A percentile compares a stretch with the other conserved stretches of the same genome.
phyloP scores from a whole-genome alignment of 2,797 vertebrate genomes.

The Enteromius argenteus region DNA sequence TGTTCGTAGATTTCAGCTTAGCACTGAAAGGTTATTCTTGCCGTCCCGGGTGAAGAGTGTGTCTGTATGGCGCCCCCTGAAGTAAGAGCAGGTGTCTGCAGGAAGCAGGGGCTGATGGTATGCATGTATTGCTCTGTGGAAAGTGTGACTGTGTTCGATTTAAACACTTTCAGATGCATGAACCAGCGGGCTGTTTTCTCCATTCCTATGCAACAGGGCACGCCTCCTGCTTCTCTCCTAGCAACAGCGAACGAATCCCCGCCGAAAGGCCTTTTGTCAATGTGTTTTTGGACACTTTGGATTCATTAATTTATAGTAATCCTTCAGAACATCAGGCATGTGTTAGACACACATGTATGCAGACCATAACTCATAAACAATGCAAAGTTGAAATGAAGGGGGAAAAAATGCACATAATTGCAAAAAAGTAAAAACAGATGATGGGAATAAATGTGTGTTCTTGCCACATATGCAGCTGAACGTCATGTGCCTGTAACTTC shows the following conservation, averaged over 20 bases:
- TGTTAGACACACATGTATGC: slow-evolving; percentile 49
- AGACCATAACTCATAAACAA: slow-evolving; percentile 55
- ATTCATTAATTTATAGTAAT: slow-evolving; percentile 51
- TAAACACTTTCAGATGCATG: slow-evolving; percentile 82
- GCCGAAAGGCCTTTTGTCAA: background rate
- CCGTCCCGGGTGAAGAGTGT: background rate
- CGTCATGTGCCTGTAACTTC: background rate
- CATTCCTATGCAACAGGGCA: slow-evolving; percentile 69
- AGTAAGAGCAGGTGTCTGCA: slow-evolving; percentile 6
- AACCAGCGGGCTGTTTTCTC: slow-evolving; percentile 77
- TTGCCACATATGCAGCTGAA: slow-evolving; percentile 29
- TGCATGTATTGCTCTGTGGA: slow-evolving; percentile 78
- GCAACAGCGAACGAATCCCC: slow-evolving; percentile 19
- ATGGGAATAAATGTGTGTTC: slow-evolving; percentile 35
- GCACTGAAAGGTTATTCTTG: background rate
- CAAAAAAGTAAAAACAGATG: slow-evolving; percentile 51
- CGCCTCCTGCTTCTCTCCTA: slow-evolving; percentile 18
- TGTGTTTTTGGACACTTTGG: slow-evolving; percentile 47
- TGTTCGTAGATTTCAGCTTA: background rate
- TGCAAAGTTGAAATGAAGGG: slow-evolving; percentile 27
- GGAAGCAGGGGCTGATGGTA: slow-evolving; percentile 71
- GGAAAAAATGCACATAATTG: slow-evolving; percentile 7
- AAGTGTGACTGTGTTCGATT: slow-evolving; percentile 82
- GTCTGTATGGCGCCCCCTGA: slow-evolving; percentile 23
- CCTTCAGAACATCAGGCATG: slow-evolving; percentile 50